These are phyloP conservation scores for Gymnorhina tibicen DNA, from an alignment of 2,113 vertebrate species.

Conservation along the genomic window DNA sequence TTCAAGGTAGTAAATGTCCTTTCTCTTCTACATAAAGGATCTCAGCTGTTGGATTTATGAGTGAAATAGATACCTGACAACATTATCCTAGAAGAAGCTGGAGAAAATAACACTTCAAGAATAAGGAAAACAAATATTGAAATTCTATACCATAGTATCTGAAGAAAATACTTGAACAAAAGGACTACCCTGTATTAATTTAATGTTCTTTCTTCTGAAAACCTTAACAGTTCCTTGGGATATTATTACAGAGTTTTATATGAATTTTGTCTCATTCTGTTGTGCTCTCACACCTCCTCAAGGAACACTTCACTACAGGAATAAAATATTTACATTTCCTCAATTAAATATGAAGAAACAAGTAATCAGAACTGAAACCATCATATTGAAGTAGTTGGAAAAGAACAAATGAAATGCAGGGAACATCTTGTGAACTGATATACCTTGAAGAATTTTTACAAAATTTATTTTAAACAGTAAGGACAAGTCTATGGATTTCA, in stretches of 20 bases:
- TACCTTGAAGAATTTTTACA: background rate
- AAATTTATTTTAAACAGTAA: background rate
- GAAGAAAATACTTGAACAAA: background rate
- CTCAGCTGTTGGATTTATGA: background rate
- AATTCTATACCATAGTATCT: background rate
- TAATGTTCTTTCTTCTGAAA: background rate
- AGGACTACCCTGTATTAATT: background rate
- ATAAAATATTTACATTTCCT: background rate
- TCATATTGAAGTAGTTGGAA: background rate
- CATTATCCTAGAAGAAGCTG: background rate
- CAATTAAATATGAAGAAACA: background rate
- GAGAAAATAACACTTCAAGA: background rate
- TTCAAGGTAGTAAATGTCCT: background rate
- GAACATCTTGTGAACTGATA: background rate
- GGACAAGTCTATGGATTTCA: background rate
- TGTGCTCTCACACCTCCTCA: background rate
- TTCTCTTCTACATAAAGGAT: background rate
- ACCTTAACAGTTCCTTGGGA: background rate
- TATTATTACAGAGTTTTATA: background rate
- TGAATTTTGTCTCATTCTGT: background rate
- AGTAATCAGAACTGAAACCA: background rate
- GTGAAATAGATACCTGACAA: background rate
- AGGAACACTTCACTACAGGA: background rate
- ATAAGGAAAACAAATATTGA: background rate
- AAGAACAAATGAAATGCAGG: background rate